Conservation (phyloP, 2,797 vertebrate genomes). For the Lutjanus argentimaculatus region DNA sequence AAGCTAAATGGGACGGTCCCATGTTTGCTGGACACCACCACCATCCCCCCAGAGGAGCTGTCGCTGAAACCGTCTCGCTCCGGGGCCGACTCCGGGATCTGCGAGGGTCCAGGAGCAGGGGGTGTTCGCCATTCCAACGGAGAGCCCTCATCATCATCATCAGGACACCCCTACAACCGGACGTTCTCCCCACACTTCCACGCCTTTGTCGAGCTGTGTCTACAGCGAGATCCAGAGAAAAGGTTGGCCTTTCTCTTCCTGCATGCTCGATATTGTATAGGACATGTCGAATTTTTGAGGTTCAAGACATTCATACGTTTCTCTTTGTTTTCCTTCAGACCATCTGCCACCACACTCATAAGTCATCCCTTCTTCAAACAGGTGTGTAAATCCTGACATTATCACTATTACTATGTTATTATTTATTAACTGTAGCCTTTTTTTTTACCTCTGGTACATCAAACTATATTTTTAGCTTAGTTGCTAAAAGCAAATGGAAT, state of each 20-base stretch:
- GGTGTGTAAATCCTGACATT: constrained; percentile 82
- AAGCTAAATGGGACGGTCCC: constrained; percentile 98
- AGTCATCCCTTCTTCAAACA: constrained; percentile 98
- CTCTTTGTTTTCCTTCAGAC: constrained; percentile 81
- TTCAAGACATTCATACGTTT: not conserved
- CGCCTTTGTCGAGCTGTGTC: constrained; percentile 94
- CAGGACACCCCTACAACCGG: constrained; percentile 93
- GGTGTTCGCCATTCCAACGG: constrained; percentile 90
- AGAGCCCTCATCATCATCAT: constrained; percentile 84
- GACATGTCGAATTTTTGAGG: not conserved
- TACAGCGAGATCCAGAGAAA: constrained; percentile 94
- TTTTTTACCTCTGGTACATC: not conserved
- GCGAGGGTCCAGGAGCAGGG: constrained; percentile 86
- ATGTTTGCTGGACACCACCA: constrained; percentile 96
- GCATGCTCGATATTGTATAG: not conserved
- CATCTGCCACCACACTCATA: constrained; percentile 90
- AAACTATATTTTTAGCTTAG: not conserved
- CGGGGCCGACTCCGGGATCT: constrained; percentile 90
- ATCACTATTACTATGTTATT: not conserved
- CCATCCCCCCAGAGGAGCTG: constrained; percentile 96
- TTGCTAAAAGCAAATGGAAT: not conserved
- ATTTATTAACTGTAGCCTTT: not conserved
- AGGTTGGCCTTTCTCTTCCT: constrained; percentile 81
- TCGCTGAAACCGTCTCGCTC: constrained; percentile 93
- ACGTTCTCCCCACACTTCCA: constrained; percentile 96